phyloP scores from a whole-genome alignment of 2,888 invertebrate genomes.

The Cheilosia impressa region DNA sequence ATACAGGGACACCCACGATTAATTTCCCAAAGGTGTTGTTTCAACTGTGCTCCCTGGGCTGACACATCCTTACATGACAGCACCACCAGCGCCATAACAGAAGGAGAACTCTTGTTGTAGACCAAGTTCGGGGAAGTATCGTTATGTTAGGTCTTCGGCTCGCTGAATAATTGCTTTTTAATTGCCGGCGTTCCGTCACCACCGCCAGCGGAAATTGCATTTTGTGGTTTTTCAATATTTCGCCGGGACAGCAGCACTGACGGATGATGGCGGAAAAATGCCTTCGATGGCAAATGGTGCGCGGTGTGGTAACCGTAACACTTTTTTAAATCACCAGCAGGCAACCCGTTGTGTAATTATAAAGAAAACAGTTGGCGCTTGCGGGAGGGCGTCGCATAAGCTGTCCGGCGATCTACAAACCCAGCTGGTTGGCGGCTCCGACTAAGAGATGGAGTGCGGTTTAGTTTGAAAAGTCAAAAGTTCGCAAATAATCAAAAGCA shows the following conservation, averaged over 20 bases:
- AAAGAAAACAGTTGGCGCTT: conserved; percentile 46
- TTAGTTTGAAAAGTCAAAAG: conserved; percentile 71
- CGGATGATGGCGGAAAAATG: conserved; percentile 53
- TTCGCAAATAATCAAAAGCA: conserved; percentile 72
- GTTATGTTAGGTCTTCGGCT: conserved; percentile 17
- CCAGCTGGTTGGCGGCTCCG: conserved; percentile 44
- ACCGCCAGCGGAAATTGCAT: conserved; percentile 72
- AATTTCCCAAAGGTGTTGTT: conserved; percentile 70
- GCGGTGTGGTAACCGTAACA: not conserved
- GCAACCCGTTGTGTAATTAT: conserved; percentile 57
- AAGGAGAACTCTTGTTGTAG: not conserved
- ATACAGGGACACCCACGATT: conserved; percentile 49
- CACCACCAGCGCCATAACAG: not conserved
- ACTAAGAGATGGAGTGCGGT: conserved; percentile 65
- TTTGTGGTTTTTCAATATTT: conserved; percentile 75
- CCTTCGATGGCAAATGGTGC: conserved; percentile 6
- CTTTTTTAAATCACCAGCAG: conserved; percentile 24
- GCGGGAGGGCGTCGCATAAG: conserved; percentile 36
- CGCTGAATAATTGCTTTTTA: conserved; percentile 73
- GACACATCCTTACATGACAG: conserved; percentile 48
- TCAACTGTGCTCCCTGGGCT: conserved; percentile 30
- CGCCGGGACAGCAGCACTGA: conserved; percentile 40
- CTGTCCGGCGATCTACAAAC: conserved; percentile 59
- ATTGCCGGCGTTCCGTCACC: conserved; percentile 69
- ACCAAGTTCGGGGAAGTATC: conserved; percentile 32